These are phyloP conservation scores for Zaprionus inermis DNA, from an alignment of 1,140 invertebrate species.

Conservation along the genomic window DNA sequence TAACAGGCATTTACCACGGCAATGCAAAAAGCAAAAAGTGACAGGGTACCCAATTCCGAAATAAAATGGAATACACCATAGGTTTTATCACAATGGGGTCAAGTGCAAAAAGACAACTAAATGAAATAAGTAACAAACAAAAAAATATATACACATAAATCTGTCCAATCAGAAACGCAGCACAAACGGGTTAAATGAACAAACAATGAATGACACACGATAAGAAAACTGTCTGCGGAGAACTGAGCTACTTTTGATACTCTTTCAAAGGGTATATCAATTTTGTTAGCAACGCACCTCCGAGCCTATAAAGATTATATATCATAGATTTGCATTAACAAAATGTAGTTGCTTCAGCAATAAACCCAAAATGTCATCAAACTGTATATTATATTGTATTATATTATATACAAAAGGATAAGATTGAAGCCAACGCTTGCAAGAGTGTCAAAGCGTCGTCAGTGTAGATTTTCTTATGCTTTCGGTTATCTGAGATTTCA, in stretches of 20 bases:
- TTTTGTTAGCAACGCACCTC: not conserved
- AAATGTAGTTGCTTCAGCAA: no score
- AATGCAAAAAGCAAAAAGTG: not conserved
- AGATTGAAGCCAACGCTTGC: no score
- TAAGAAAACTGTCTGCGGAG: conserved; percentile 27
- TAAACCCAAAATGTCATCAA: no score
- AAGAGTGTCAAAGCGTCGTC: not conserved
- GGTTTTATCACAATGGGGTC: conserved; percentile 47
- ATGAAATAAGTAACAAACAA: conserved; percentile 3
- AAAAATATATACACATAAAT: not conserved
- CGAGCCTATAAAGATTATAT: no score
- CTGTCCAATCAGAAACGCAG: not conserved
- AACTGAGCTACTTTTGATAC: not conserved
- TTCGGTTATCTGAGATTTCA: conserved; percentile 18
- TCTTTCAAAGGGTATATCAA: not conserved
- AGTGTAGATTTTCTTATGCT: not conserved
- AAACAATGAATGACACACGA: conserved; percentile 29
- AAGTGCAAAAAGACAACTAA: conserved; percentile 45
- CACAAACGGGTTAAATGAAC: conserved; percentile 22
- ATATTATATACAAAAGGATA: no score
- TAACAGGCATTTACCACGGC: conserved; percentile 29
- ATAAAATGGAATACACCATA: conserved; percentile 11
- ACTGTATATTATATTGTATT: no score
- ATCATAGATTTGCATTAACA: no score
- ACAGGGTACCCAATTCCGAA: conserved; percentile 2